Conservation (phyloP, 2,113 vertebrate species). For the Zosterops lateralis region DNA sequence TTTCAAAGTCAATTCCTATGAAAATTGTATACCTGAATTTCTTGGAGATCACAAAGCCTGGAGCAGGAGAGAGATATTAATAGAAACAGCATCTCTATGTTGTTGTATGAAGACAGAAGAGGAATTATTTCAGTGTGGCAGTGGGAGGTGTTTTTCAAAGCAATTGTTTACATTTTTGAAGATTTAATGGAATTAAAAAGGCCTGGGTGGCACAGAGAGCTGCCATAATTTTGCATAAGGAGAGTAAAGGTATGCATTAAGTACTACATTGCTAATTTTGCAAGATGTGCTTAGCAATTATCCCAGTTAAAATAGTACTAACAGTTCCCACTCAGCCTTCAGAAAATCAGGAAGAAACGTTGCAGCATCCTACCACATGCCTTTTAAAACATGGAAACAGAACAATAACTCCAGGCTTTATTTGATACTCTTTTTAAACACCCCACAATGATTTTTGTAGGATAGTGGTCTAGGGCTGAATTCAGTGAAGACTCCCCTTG, state of each 20-base stretch:
- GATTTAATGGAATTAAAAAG: not conserved
- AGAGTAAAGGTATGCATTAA: not conserved
- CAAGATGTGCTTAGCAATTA: not conserved
- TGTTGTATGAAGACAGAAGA: not conserved
- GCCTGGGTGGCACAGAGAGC: not conserved
- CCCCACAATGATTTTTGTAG: not conserved
- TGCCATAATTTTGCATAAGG: not conserved
- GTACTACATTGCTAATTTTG: not conserved
- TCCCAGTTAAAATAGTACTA: not conserved
- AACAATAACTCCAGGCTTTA: not conserved
- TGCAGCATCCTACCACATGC: not conserved
- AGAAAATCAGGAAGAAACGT: not conserved
- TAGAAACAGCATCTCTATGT: constrained; percentile 13
- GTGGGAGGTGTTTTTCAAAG: constrained; percentile 33
- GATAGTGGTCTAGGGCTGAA: not conserved
- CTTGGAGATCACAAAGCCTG: not conserved
- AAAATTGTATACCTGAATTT: not conserved
- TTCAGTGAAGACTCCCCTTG: not conserved
- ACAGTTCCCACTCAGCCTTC: not conserved
- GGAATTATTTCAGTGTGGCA: not conserved
- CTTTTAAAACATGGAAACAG: not conserved
- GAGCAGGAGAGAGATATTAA: not conserved
- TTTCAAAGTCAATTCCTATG: not conserved
- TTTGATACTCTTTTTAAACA: not conserved
- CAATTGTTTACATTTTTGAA: not conserved